Percentiles rank a stretch among this genome's conserved stretches.
These are phyloP conservation scores for Dysdera silvatica DNA, from an alignment of 1,140 invertebrate genomes.

Conservation along the genomic window DNA sequence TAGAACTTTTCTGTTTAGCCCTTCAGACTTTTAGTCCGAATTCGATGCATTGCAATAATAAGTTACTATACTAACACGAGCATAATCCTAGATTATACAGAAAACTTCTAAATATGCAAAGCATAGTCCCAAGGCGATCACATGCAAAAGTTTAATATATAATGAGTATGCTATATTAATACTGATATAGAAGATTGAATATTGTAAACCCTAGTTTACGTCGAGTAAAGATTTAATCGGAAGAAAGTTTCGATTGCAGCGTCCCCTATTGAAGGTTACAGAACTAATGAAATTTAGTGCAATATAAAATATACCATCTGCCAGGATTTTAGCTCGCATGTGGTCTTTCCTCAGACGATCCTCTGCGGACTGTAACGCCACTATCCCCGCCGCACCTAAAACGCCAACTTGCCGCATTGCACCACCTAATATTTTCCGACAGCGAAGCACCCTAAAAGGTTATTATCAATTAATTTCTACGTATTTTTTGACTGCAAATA, in stretches of 20 bases:
- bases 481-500: too few species aligned
- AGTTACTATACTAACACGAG: too few species aligned
- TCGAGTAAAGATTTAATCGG: not conserved
- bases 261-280: not conserved
- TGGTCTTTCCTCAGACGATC: slow-evolving; percentile 67
- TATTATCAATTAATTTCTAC: not conserved
- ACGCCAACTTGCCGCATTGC: slow-evolving; percentile 85
- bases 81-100: too few species aligned
- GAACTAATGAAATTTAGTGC: not conserved
- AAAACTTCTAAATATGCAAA: too few species aligned
- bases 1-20: too few species aligned
- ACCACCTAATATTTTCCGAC: slow-evolving; percentile 79
- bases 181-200: not conserved
- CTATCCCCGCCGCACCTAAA: slow-evolving; percentile 75
- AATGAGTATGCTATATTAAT: not conserved
- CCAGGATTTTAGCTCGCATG: slow-evolving; percentile 5
- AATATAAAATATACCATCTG: slow-evolving; percentile 12
- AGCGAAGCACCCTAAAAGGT: slow-evolving; percentile 56
- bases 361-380: slow-evolving; percentile 66
- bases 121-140: not conserved
- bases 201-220: not conserved
- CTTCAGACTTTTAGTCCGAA: too few species aligned
- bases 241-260: not conserved
- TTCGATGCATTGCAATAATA: too few species aligned
- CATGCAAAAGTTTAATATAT: slow-evolving; percentile 12